Conservation (phyloP, 1,140 invertebrate genomes). For the Trichonephila clavata region DNA sequence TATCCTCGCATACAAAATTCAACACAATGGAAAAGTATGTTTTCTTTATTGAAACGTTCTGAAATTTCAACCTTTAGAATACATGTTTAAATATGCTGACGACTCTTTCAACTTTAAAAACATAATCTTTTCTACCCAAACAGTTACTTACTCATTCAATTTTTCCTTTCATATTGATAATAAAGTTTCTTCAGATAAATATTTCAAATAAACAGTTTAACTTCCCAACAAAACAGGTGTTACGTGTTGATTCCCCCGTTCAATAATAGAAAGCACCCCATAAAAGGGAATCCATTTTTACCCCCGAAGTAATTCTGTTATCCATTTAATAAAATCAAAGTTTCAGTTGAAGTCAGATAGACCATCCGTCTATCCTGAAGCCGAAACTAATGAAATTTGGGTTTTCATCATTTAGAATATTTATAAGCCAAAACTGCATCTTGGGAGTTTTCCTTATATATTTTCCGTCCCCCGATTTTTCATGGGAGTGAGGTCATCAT, state of each 20-base stretch:
- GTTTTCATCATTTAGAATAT: conserved; percentile 58
- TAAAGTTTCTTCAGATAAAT: too few species aligned
- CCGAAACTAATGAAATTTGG: conserved; percentile 51
- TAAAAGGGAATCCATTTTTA: not conserved
- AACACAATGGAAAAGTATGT: too few species aligned
- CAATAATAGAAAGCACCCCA: not conserved
- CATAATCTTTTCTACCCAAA: too few species aligned
- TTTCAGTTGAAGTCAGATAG: conserved; percentile 1
- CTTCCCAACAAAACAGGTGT: not conserved
- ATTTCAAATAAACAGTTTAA: too few species aligned
- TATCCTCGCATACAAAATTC: too few species aligned
- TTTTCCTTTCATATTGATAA: too few species aligned
- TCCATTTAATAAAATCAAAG: conserved; percentile 41
- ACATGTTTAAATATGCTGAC: too few species aligned
- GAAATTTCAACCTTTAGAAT: too few species aligned
- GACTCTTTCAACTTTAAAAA: too few species aligned
- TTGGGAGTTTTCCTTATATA: conserved; percentile 29
- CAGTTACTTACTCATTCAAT: too few species aligned
- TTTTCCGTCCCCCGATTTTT: conserved; percentile 40
- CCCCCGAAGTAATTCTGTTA: not conserved
- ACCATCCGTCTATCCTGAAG: not conserved
- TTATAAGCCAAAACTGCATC: conserved; percentile 41
- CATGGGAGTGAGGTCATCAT: conserved; percentile 47
- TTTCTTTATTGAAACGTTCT: too few species aligned
- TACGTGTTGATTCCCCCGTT: not conserved